Evolutionary conservation across 2,888 invertebrate genomes (phyloP).

Genomic region (Hipparchia sbordonii): DNA sequence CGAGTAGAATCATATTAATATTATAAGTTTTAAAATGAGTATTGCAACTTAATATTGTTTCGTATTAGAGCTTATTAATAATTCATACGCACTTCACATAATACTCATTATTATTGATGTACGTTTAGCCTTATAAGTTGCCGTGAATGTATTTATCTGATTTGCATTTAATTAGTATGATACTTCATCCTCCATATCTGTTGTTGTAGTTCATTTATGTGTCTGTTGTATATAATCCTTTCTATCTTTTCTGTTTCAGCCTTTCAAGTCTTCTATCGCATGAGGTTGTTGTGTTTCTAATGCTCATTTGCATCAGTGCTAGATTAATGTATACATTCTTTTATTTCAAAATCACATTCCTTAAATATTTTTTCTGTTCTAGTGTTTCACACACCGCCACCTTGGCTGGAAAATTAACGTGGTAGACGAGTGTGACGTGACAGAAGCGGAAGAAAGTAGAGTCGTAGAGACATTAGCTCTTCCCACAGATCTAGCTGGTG

Average conservation of each 20-base stretch:
- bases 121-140: background rate
- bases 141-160: background rate
- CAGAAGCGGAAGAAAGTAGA: slow-evolving; percentile 80
- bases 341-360: slow-evolving; percentile 32
- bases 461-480: slow-evolving; percentile 69
- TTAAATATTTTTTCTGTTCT: slow-evolving; percentile 42
- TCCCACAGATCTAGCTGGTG: slow-evolving; percentile 64
- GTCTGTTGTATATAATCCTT: slow-evolving; percentile 67
- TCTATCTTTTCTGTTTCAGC: slow-evolving; percentile 81
- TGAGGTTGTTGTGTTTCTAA: slow-evolving; percentile 60
- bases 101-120: background rate
- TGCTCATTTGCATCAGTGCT: slow-evolving; percentile 56
- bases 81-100: background rate
- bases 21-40: background rate
- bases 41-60: background rate
- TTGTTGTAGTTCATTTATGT: slow-evolving; percentile 17
- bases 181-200: background rate
- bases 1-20: background rate
- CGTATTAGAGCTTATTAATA: background rate
- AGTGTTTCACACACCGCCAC: slow-evolving; percentile 96
- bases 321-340: slow-evolving; percentile 23
- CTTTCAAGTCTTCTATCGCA: slow-evolving; percentile 77
- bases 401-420: slow-evolving; percentile 98
- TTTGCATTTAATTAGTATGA: background rate
- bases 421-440: slow-evolving; percentile 89